Base-by-base conservation (phyloP, 2,888 invertebrate genomes). In the Agrilus cyanescens region DNA sequence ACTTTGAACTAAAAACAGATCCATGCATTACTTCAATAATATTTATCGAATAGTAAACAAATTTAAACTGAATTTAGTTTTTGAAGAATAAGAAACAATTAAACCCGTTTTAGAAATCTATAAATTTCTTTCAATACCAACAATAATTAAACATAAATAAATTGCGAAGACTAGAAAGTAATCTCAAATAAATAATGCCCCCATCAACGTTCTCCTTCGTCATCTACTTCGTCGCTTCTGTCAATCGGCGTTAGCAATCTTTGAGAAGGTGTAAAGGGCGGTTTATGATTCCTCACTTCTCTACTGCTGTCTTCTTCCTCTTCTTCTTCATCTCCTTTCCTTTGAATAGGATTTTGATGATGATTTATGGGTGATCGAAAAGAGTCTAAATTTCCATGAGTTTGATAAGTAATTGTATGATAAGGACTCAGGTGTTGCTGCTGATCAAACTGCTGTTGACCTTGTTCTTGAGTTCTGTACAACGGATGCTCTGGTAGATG, bases 401-500 rank as follows among this genome's bases (percentile, higher is more conserved):
- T 29, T 13, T 38, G 31, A 15, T 18, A 33, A 13, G 13, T 32
- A 10, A 30, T 6, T 3, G 40, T 37, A 4, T 37, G 44, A 35
- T 32, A 31, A n/a, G 30, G 20, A 20, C 29, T 18, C 12, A 36
- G 12, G 6, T 18, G n/a, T n/a, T 41, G 31, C 18, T 41, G 15
- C 12, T 40, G 6, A 4, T 5, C 20, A 20, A 25, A 25, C 25
- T 38, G 38, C 14, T 38, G 10, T 13, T 13, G 13, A 8, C 13
- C 12, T 12, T 32, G 25, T 12, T 38, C 29, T 12, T 30, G 38
- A 15, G 12, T 45, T 12, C 39, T 40, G 15, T 55, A 61, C 47
- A 43, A 53, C 4, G 55, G 58, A 50, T 63, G 62, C 4, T 58
- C 53, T 7, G 63, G 63, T 25, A 63, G 48, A 46, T 62, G 60